Evolutionary conservation across 2,797 vertebrate genomes (phyloP).

Genomic region (Tarsius wallacei): DNA sequence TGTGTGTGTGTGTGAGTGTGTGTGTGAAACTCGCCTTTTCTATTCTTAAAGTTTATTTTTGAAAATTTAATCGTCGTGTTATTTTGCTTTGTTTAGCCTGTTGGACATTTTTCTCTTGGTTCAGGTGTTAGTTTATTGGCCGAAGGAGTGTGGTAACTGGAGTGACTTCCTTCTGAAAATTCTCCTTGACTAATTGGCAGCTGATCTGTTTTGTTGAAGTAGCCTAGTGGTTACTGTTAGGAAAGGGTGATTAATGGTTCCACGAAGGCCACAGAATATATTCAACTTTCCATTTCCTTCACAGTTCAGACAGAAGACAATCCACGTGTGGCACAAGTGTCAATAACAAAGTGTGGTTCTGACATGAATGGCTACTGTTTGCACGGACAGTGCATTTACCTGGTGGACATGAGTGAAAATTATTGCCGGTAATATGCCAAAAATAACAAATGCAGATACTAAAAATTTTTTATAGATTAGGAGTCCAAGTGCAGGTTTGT

Average conservation of each 20-base stretch:
- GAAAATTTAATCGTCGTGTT: not conserved
- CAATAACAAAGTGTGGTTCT: conserved; percentile 86
- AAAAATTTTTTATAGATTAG: not conserved
- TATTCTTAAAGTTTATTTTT: not conserved
- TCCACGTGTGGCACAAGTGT: conserved; percentile 88
- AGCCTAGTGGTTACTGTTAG: not conserved
- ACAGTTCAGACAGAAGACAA: conserved; percentile 89
- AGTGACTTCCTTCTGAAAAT: not conserved
- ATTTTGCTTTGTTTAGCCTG: not conserved
- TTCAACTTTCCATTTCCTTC: conserved; percentile 46
- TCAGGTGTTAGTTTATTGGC: not conserved
- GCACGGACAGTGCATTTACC: conserved; percentile 91
- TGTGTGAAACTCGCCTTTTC: not conserved
- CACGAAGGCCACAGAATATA: not conserved
- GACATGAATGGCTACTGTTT: conserved; percentile 92
- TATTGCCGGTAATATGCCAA: conserved; percentile 89
- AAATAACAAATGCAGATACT: too few species aligned
- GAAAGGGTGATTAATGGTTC: not conserved
- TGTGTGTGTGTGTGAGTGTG: too few species aligned
- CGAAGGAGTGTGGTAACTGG: not conserved
- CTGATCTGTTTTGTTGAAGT: not conserved
- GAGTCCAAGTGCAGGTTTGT: not conserved
- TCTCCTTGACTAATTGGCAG: not conserved
- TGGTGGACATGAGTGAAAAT: conserved; percentile 89
- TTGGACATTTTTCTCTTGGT: not conserved